phyloP scores from a whole-genome alignment of 1,140 invertebrate genomes.

The Idris sp. region DNA sequence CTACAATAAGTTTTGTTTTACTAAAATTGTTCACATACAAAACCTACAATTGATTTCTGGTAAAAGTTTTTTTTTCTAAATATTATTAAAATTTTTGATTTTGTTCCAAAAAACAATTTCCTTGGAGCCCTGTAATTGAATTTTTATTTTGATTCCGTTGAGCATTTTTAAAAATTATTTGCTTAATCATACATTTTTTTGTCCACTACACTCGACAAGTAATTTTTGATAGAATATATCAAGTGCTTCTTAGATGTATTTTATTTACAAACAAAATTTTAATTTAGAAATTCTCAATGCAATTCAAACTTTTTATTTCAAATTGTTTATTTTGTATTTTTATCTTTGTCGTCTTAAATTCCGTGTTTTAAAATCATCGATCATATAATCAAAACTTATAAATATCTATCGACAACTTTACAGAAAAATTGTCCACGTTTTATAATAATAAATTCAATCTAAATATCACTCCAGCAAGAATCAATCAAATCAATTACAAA shows the following conservation, averaged over 20 bases:
- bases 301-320: no score
- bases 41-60: slow-evolving; percentile 20
- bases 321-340: no score
- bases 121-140: slow-evolving; percentile 15
- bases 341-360: no score
- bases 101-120: slow-evolving; percentile 15
- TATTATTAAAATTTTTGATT: slow-evolving; percentile 27
- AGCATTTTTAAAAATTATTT: slow-evolving; percentile 27
- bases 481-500: no score
- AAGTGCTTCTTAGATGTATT: background rate
- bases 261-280: no score
- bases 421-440: slow-evolving; percentile 6
- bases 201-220: slow-evolving; percentile 5
- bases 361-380: slow-evolving; percentile 34
- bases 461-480: no score
- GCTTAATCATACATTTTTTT: slow-evolving; percentile 8
- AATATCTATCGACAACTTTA: slow-evolving; percentile 26
- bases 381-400: slow-evolving; percentile 12
- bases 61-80: slow-evolving; percentile 15
- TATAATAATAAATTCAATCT: slow-evolving; percentile 18
- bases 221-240: slow-evolving; percentile 1
- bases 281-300: background rate
- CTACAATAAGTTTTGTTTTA: slow-evolving; percentile 10
- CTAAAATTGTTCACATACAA: slow-evolving; percentile 36
- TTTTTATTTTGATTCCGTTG: slow-evolving; percentile 45